phyloP scores from a whole-genome alignment of 2,113 vertebrate species.

The Paratilapia polleni region DNA sequence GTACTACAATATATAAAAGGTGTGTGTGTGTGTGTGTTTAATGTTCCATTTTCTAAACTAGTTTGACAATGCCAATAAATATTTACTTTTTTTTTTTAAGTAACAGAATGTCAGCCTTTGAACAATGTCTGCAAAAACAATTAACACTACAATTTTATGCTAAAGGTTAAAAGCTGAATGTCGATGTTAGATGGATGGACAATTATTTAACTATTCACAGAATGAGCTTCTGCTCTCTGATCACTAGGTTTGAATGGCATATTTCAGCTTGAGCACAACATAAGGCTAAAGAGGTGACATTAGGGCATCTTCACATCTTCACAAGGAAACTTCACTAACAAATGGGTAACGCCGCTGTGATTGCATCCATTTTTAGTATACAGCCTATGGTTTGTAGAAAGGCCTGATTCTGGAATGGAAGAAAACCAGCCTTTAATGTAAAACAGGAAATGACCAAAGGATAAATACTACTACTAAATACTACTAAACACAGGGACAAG shows the following conservation, averaged over 20 bases:
- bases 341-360: no score
- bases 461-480: neutral
- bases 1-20: no score
- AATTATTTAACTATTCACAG: neutral
- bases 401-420: neutral
- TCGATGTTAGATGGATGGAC: slow-evolving; percentile 11
- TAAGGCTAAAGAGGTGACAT: neutral
- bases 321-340: no score
- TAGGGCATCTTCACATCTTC: no score
- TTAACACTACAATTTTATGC: neutral
- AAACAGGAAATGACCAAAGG: neutral
- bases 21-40: no score
- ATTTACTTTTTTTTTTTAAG: no score
- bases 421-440: no score
- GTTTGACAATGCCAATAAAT: no score
- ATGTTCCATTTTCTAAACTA: no score
- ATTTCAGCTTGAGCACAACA: neutral
- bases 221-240: slow-evolving; percentile 5
- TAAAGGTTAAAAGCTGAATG: slow-evolving; percentile 36
- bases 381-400: neutral
- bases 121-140: slow-evolving; percentile 4
- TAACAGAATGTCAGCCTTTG: neutral
- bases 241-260: neutral
- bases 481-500: neutral
- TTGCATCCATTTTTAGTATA: no score